Base-by-base conservation (phyloP, 2,888 invertebrate genomes). In the Ctenicera cuprea region DNA sequence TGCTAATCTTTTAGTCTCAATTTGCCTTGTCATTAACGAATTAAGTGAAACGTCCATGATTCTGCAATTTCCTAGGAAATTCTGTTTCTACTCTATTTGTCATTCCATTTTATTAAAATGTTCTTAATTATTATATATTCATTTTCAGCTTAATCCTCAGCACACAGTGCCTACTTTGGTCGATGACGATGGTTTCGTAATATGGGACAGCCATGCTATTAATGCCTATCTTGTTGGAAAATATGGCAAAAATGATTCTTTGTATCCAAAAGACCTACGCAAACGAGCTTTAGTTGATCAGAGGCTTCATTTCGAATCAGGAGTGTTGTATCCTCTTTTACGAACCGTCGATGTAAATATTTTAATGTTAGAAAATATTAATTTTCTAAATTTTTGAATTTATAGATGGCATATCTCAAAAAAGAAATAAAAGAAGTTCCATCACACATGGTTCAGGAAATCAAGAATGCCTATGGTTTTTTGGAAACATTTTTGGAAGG, bases 181-280 rank as follows among this genome's bases (percentile, higher is more conserved):
- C 73, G 84, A 89, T 52, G 89, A 89, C 54, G 88, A 89, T 71
- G 87, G 88, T 12, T 86, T 87, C 4, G 88, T 88, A 33, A 82
- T 90, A 7, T 87, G 86, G 86, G 93, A 93, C 81, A 92, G 92
- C 73, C 92, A 92, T 79, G 92, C 91, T 0, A 92, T 93, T 77
- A 88, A 84, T 57, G 82, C 89, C 0, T 92, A 92, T 80, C 83
- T 93, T 57, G 90, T 91, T 45, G 87, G 86, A 59, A 89, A 90
- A 80, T 92, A 91, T 77, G 88, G 86, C 71, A 84, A 87, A 76
- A 89, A 90, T 79, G 79, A 85, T 4, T 83, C 92, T 1, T 85
- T 92, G 0, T 92, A 91, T 81, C 90, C 91, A 0, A 88, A 88
- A 78, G 90, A 91, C 78, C 80, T 88, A 0, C 82, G 87, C 66